A percentile compares a stretch with the other conserved stretches of the same genome.
phyloP scores from a whole-genome alignment of 2,113 vertebrate genomes.

The Aythya baeri region DNA sequence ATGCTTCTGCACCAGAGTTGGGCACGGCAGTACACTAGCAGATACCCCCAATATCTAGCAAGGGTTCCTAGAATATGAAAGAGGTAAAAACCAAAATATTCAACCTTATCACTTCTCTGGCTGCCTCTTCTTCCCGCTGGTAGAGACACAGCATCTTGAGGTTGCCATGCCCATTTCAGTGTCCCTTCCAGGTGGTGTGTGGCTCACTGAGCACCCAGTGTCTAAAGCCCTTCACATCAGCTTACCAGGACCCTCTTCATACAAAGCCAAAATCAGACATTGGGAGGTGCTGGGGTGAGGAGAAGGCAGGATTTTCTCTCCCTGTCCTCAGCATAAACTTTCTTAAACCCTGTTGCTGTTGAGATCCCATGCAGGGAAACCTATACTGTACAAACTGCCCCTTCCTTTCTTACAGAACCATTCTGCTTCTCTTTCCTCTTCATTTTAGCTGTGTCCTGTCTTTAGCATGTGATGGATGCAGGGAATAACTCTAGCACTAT shows the following conservation, averaged over 20 bases:
- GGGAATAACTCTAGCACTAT: background rate
- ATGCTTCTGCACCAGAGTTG: background rate
- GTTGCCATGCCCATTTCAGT: background rate
- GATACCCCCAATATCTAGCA: background rate
- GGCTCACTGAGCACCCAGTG: background rate
- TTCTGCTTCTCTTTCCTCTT: background rate
- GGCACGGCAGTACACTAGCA: background rate
- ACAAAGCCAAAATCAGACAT: background rate
- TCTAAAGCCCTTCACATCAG: background rate
- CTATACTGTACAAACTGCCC: background rate
- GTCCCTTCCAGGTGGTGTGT: background rate
- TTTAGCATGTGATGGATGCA: background rate
- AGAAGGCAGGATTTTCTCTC: background rate
- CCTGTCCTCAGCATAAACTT: background rate
- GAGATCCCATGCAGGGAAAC: background rate
- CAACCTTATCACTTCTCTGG: background rate
- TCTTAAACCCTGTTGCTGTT: background rate
- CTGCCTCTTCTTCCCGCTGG: background rate
- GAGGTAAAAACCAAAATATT: background rate
- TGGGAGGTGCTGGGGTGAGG: background rate
- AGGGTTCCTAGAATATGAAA: background rate
- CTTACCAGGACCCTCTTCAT: background rate
- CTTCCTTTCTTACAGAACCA: background rate
- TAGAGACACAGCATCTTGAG: background rate
- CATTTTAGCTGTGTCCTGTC: background rate